Evolutionary conservation across 2,113 vertebrate genomes (phyloP).

Genomic region (Forbesichthys agassizii): DNA sequence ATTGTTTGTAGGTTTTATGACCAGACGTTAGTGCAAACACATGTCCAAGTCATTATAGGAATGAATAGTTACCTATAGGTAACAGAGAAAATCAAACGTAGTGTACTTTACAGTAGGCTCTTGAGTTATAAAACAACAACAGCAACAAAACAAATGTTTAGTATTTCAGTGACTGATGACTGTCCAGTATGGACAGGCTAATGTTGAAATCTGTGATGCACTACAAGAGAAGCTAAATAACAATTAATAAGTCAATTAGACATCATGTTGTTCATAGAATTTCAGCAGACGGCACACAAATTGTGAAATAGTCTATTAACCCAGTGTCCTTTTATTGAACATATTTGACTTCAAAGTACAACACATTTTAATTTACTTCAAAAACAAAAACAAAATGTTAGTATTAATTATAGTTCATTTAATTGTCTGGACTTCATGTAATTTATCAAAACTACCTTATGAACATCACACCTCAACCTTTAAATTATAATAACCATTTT

Average conservation of each 20-base stretch:
- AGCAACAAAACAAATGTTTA: background rate
- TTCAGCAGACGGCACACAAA: conserved; percentile 11
- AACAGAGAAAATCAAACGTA: too few species aligned
- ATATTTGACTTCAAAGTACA: background rate
- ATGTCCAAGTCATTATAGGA: background rate
- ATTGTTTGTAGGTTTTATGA: background rate
- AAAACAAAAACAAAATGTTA: background rate
- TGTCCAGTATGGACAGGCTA: background rate
- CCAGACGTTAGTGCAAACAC: conserved; percentile 59
- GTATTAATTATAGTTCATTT: background rate
- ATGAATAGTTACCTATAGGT: background rate
- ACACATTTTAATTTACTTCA: background rate
- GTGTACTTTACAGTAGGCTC: too few species aligned
- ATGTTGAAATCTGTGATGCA: background rate
- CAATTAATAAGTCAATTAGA: background rate
- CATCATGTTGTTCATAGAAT: conserved; percentile 14
- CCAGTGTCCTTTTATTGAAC: background rate
- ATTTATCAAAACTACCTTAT: background rate
- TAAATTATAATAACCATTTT: background rate
- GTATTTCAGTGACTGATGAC: background rate
- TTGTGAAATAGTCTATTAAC: conserved; percentile 9
- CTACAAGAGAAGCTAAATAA: background rate
- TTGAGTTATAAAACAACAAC: too few species aligned
- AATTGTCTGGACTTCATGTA: background rate
- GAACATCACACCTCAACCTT: background rate